Percentiles rank a stretch among this genome's conserved stretches.
Conservation (phyloP, 1,140 invertebrate species). For the Steinernema feltiae region DNA sequence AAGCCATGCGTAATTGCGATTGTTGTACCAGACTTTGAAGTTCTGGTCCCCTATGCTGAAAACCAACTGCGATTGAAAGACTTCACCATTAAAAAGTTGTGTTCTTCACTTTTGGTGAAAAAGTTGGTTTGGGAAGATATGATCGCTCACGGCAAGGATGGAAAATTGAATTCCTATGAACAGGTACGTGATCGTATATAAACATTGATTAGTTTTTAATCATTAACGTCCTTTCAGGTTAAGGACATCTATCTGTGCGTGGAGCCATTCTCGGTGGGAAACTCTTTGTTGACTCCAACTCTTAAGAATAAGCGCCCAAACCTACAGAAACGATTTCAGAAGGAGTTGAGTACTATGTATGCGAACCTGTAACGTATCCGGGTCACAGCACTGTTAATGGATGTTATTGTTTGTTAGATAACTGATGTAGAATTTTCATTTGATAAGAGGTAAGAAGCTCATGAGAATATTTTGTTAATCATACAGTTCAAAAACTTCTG, state of each 20-base stretch:
- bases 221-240: conserved; percentile 37
- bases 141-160: conserved; percentile 75
- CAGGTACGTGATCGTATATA: conserved; percentile 67
- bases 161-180: conserved; percentile 88
- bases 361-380: conserved; percentile 27
- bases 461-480: no score
- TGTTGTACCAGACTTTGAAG: conserved; percentile 87
- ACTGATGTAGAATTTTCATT: no score
- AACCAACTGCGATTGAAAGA: conserved; percentile 75
- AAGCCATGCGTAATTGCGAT: conserved; percentile 87
- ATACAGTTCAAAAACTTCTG: no score
- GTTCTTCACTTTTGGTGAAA: conserved; percentile 76
- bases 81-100: conserved; percentile 71
- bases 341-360: conserved; percentile 21
- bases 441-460: no score
- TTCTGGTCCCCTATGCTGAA: conserved; percentile 60
- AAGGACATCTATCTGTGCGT: conserved; percentile 69
- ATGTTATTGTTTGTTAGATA: neutral
- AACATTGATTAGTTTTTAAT: conserved; percentile 1
- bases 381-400: neutral
- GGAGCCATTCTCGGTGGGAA: conserved; percentile 83
- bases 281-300: conserved; percentile 89
- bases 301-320: conserved; percentile 74
- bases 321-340: conserved; percentile 38
- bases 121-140: conserved; percentile 82